phyloP scores from a whole-genome alignment of 2,797 vertebrate species.

The Zenarchopterus dispar region DNA sequence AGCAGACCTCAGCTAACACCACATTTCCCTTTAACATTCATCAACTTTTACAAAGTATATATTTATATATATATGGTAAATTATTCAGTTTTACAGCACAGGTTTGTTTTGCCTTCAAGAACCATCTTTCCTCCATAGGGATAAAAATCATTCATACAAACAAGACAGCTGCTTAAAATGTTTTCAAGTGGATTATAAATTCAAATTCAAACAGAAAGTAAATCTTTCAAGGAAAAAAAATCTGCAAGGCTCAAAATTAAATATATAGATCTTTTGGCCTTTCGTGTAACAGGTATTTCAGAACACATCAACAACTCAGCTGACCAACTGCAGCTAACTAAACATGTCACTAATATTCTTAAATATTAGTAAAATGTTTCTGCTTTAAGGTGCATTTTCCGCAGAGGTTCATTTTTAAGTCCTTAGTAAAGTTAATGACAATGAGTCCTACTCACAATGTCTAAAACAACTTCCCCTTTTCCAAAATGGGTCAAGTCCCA shows the following conservation, averaged over 20 bases:
- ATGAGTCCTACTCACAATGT: no score
- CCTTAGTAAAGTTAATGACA: no score
- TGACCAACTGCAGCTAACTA: background rate
- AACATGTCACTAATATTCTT: background rate
- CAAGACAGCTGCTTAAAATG: background rate
- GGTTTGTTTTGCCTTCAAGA: background rate
- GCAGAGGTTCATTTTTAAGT: background rate
- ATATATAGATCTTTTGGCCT: background rate
- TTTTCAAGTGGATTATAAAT: background rate
- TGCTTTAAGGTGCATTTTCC: background rate
- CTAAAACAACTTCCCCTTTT: no score
- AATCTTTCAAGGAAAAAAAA: background rate
- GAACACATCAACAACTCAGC: background rate
- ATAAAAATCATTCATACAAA: slow-evolving; percentile 5
- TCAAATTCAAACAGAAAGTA: background rate
- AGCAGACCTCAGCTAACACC: slow-evolving; percentile 6
- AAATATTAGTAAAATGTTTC: no score
- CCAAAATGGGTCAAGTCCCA: slow-evolving; percentile 3
- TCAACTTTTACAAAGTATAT: background rate
- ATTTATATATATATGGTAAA: slow-evolving; percentile 1
- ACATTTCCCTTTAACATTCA: background rate
- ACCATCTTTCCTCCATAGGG: background rate
- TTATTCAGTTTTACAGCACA: slow-evolving; percentile 3
- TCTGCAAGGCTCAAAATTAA: background rate
- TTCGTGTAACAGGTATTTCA: slow-evolving; percentile 4